Base-by-base conservation (phyloP, 2,888 invertebrate species). In the Apodemia duryi region DNA sequence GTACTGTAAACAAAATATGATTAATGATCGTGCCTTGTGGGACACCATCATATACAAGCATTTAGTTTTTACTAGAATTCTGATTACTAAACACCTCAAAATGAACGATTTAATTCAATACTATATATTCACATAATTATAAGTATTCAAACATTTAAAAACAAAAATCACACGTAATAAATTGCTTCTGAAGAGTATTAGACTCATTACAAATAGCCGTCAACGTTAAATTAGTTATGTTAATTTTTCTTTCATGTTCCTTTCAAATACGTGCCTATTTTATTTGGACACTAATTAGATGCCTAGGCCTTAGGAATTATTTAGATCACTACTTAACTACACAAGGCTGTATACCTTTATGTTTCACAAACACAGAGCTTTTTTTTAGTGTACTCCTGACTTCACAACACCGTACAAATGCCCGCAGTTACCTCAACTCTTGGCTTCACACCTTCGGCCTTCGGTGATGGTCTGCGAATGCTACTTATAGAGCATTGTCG, bases 361-460 rank as follows among this genome's bases (percentile, higher is more conserved):
- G 90, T 91, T 91, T 87, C 88, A 91, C 89, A 77, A 81, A 91
- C 91, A 91, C 91, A 82, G 78, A 89, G 91, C 91, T 91, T 91
- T 80, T 91, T 91, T 86, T 90, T 91, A 91, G 91, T 84, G 84
- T 86, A 91, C 88, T 89, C 91, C 91, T 88, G 87, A 91, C 88
- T 86, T 86, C 83, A 91, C 85, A 91, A 21, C 91, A 90, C 85
- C 88, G 85, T 87, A 90, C 91, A 91, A 85, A 88, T 91, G 91
- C 91, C 91, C 91, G 91, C 91, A 91, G 91, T 91, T 91, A 91
- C 91, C 90, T 88, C 80, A 88, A 91, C 89, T 91, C 88, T 91
- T 88, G 85, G 91, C 91, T 91, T 91, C 84, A 89, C 89, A 90
- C 88, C 84, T 91, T 87, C 85, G 81, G 83, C 87, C 86, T 86